Conservation (phyloP, 2,113 vertebrate genomes). For the Hystrix brachyura region DNA sequence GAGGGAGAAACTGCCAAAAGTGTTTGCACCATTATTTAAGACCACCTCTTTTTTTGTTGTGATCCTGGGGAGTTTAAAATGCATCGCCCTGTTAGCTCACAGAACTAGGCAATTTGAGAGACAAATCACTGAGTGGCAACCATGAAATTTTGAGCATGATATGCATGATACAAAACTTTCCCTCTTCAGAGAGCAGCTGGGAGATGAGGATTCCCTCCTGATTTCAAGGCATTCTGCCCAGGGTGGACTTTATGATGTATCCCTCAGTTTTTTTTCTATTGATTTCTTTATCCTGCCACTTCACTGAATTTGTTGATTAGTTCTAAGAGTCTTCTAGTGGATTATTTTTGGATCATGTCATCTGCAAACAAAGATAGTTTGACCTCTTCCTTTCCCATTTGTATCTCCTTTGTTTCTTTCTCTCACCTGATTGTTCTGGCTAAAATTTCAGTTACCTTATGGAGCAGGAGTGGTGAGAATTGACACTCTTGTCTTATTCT, state of each 20-base stretch:
- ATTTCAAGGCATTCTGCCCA: neutral
- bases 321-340: neutral
- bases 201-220: neutral
- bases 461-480: neutral
- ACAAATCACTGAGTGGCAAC: neutral
- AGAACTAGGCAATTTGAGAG: neutral
- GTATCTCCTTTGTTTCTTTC: too few relatives aligned
- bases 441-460: neutral
- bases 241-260: too few relatives aligned
- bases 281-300: neutral
- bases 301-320: neutral
- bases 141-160: neutral
- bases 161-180: neutral
- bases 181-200: neutral
- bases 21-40: neutral
- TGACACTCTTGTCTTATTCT: neutral
- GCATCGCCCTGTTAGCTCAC: neutral
- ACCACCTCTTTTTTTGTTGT: neutral
- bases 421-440: neutral
- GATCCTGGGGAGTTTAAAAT: neutral
- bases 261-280: neutral
- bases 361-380: too few relatives aligned
- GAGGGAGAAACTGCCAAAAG: neutral
- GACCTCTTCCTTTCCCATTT: too few relatives aligned
- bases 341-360: neutral